These are phyloP conservation scores for Gavialis gangeticus DNA, from an alignment of 2,113 vertebrate species.

Conservation along the genomic window DNA sequence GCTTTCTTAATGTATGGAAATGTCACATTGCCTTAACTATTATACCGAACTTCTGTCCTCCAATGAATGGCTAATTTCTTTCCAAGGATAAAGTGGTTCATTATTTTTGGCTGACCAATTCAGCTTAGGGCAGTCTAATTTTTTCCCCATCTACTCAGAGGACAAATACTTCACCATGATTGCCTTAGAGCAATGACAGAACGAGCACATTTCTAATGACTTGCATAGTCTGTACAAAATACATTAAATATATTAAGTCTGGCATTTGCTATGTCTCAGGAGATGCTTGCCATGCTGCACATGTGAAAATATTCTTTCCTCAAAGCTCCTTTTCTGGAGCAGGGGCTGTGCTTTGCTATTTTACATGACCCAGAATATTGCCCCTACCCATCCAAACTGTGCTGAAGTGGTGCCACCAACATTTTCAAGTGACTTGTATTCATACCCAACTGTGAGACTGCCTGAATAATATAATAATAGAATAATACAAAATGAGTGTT, in stretches of 20 bases:
- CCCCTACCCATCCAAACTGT: not conserved
- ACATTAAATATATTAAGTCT: slow-evolving; percentile 68
- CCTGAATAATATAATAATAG: no score
- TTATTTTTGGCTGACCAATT: slow-evolving; percentile 73
- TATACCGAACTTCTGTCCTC: slow-evolving; percentile 65
- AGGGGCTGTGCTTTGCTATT: not conserved
- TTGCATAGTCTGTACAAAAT: slow-evolving; percentile 44
- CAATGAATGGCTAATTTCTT: slow-evolving; percentile 72
- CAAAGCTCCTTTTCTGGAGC: not conserved
- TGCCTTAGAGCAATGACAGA: slow-evolving; percentile 72
- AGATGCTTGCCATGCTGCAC: slow-evolving; percentile 21
- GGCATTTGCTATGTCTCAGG: not conserved
- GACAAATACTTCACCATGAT: slow-evolving; percentile 54
- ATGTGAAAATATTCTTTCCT: accelerated
- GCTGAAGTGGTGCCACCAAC: not conserved
- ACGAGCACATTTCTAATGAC: slow-evolving; percentile 66
- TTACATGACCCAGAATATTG: not conserved
- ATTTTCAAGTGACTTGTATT: accelerated
- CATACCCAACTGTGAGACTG: accelerated
- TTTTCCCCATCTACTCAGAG: slow-evolving; percentile 44
- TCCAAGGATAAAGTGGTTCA: slow-evolving; percentile 60
- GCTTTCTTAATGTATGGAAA: slow-evolving; percentile 47
- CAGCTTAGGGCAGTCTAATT: slow-evolving; percentile 66
- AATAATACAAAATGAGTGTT: no score
- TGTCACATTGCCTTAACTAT: slow-evolving; percentile 51